Evolutionary conservation across 2,888 invertebrate genomes (phyloP), one percentile per base, ranked within the genome.

Genomic region (Cryptocephalus moraei): DNA sequence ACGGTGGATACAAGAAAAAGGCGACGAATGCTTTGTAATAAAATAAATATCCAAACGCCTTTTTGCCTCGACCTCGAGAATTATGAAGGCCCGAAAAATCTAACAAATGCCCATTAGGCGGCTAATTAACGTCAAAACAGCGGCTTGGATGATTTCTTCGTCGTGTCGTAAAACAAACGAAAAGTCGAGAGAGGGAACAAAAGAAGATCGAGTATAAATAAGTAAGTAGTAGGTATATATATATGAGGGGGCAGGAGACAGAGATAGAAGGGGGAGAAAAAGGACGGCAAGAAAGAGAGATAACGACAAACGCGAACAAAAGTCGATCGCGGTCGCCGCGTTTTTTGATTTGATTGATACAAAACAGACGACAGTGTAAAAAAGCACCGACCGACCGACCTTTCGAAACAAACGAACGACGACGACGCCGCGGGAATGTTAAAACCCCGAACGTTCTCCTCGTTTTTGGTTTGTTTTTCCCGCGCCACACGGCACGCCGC

Each of bases 301-400:
- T 22, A 22, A 22, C 22, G 22, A 22, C 22, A 22, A 22, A 53
- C 51, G 57, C 58, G 55, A 57, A 57, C 51, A 56, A 56, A 61
- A 60, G 59, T 54, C 56, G 62, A 58, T 58, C 53, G 55, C 55
- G 57, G 58, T 53, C 52, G 58, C 58, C 22, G 22, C 22, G 22
- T 22, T 22, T 22, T 22, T 22, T 22, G 22, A 63, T 67, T 68
- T 68, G 68, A 68, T 68, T 68, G 68, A 68, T 67, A 66, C 62
- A 66, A 66, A 65, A 65, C 66, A 65, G 65, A 65, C 66, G 66
- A 57, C 66, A 65, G 58, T 55, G 62, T 61, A 66, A 65, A 66
- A 66, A 66, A 62, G 61, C 61, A 22, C 22, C 22, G 61, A 60
- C 59, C 59, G 62, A 62, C 61, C 58, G 61, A 60, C 59, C 59